phyloP scores from a whole-genome alignment of 2,888 invertebrate genomes.

The Acholoe squamosa region DNA sequence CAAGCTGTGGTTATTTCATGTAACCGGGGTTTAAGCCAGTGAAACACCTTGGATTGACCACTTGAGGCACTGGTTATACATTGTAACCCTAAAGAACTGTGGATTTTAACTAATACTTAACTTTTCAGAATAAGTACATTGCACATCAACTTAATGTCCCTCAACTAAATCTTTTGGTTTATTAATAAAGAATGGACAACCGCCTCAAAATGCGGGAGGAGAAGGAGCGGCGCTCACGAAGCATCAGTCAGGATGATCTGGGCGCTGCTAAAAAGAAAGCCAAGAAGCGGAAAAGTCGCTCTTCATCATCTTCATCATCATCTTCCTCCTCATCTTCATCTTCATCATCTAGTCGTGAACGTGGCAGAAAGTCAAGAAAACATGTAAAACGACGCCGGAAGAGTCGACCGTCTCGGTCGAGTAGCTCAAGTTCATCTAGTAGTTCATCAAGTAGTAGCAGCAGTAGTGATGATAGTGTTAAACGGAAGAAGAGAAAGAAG shows the following conservation, averaged over 20 bases:
- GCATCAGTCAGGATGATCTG: neutral
- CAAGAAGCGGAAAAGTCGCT: slow-evolving; percentile 1
- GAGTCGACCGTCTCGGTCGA: slow-evolving; percentile 1
- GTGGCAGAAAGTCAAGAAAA: slow-evolving; percentile 4
- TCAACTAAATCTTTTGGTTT: no score
- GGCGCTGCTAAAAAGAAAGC: neutral
- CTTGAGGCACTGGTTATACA: no score
- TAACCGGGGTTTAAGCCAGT: no score
- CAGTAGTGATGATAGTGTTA: slow-evolving; percentile 11
- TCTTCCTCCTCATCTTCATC: slow-evolving; percentile 40
- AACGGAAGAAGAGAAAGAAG: slow-evolving; percentile 38
- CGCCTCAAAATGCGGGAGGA: neutral
- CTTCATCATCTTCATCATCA: slow-evolving; percentile 32
- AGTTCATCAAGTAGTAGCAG: slow-evolving; percentile 38
- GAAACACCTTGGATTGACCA: no score
- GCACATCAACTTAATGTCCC: no score
- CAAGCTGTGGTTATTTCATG: no score
- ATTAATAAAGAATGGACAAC: neutral
- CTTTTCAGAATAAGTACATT: no score
- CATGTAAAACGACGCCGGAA: neutral
- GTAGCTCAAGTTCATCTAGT: neutral
- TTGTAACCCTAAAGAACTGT: no score
- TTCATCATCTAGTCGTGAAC: neutral
- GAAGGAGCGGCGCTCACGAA: neutral
- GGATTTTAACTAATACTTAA: no score